Percentiles rank a stretch among this genome's conserved stretches.
These are phyloP conservation scores for Anastrepha ludens DNA, from an alignment of 1,140 invertebrate species.

Conservation along the genomic window DNA sequence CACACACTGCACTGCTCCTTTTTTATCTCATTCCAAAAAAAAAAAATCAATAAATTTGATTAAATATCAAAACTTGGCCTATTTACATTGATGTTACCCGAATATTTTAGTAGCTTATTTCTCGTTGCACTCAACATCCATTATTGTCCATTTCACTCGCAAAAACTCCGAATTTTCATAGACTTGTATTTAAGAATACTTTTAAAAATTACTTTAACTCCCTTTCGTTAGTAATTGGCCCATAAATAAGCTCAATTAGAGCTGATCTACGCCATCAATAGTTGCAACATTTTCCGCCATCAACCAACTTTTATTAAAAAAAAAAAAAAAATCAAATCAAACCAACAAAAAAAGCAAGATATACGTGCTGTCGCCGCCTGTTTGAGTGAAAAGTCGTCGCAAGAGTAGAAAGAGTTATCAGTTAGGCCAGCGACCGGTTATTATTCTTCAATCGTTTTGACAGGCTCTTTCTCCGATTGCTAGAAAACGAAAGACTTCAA, in stretches of 20 bases:
- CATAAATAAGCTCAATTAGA: not conserved
- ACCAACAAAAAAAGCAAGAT: not conserved
- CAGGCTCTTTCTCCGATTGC: not conserved
- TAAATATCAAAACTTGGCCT: too few relatives aligned
- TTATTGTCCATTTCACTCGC: too few relatives aligned
- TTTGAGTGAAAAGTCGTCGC: constrained; percentile 17
- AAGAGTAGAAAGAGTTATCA: not conserved
- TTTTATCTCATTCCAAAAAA: too few relatives aligned
- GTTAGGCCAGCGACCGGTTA: too few relatives aligned
- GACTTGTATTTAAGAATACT: too few relatives aligned
- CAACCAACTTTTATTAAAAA: not conserved
- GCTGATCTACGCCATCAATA: not conserved
- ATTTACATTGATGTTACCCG: too few relatives aligned
- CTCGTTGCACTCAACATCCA: too few relatives aligned
- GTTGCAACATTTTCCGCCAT: not conserved
- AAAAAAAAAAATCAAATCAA: not conserved
- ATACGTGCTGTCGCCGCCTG: not conserved
- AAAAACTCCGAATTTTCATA: too few relatives aligned
- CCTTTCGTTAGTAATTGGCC: not conserved
- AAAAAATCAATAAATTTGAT: too few relatives aligned
- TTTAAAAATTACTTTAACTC: not conserved
- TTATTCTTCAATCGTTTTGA: not conserved
- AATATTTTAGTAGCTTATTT: too few relatives aligned
- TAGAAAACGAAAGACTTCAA: constrained; percentile 34
- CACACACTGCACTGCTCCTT: too few relatives aligned